These are phyloP conservation scores for Tridacna crocea DNA, from an alignment of 2,888 invertebrate genomes.

Conservation along the genomic window DNA sequence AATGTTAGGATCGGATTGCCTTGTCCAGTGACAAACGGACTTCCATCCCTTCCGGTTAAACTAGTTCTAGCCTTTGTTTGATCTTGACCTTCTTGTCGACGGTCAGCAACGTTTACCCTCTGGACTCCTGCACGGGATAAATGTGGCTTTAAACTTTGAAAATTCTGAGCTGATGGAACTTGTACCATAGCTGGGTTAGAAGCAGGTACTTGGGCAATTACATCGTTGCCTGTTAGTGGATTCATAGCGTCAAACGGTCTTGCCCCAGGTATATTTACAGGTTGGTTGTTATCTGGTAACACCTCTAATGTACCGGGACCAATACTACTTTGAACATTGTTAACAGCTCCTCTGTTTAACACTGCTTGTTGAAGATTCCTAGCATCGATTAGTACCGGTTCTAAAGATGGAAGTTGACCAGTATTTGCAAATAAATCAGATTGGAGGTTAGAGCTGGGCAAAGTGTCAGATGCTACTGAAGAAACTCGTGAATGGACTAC, in stretches of 20 bases:
- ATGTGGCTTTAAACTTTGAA: neutral
- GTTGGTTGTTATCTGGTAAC: neutral
- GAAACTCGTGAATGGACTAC: neutral
- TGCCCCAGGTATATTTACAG: neutral
- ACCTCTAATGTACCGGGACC: neutral
- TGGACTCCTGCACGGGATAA: neutral
- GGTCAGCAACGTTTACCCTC: neutral
- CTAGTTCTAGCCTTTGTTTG: neutral
- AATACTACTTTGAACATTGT: neutral
- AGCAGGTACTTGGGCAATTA: neutral
- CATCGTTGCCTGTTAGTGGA: neutral
- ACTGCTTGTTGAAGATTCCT: neutral
- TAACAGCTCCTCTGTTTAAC: neutral
- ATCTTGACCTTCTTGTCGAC: neutral
- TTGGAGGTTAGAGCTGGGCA: neutral
- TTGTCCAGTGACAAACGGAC: neutral
- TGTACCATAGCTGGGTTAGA: neutral
- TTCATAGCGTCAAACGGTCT: neutral
- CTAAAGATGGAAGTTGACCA: neutral
- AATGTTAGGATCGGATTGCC: constrained; percentile 4
- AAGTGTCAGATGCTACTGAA: neutral
- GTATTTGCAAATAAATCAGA: neutral
- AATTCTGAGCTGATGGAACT: constrained; percentile 10
- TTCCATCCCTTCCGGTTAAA: neutral
- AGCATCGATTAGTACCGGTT: neutral